Evolutionary conservation across 2,113 vertebrate genomes (phyloP).

Genomic region (Pelecanoides urinatrix): DNA sequence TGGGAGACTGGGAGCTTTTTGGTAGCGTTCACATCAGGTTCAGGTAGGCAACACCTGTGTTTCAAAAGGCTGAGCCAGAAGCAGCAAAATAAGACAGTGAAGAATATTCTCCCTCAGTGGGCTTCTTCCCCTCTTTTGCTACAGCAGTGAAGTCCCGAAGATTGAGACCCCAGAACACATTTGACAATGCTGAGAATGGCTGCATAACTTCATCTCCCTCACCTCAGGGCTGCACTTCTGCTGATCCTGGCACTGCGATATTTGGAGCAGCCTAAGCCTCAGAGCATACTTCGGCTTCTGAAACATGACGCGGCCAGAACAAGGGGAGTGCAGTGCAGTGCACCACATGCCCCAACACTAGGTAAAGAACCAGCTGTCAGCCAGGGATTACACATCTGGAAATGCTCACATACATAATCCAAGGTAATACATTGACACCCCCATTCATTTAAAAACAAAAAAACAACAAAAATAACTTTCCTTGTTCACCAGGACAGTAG

Average conservation of each 20-base stretch:
- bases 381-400: neutral
- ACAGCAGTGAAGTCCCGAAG: neutral
- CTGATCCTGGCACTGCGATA: neutral
- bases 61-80: neutral
- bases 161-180: neutral
- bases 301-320: neutral
- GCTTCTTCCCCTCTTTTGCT: neutral
- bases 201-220: neutral
- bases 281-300: rapidly evolving
- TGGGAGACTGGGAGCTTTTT: neutral
- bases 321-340: neutral
- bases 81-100: neutral
- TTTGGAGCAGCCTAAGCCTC: neutral
- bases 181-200: neutral
- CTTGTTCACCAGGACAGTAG: neutral
- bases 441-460: neutral
- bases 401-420: neutral
- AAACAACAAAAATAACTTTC: neutral
- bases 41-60: neutral
- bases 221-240: neutral
- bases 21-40: neutral
- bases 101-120: neutral
- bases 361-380: neutral
- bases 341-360: neutral
- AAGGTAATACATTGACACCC: neutral